Percentiles rank a stretch among this genome's conserved stretches.
Conservation (phyloP, 1,140 invertebrate species). For the Physella acuta region DNA sequence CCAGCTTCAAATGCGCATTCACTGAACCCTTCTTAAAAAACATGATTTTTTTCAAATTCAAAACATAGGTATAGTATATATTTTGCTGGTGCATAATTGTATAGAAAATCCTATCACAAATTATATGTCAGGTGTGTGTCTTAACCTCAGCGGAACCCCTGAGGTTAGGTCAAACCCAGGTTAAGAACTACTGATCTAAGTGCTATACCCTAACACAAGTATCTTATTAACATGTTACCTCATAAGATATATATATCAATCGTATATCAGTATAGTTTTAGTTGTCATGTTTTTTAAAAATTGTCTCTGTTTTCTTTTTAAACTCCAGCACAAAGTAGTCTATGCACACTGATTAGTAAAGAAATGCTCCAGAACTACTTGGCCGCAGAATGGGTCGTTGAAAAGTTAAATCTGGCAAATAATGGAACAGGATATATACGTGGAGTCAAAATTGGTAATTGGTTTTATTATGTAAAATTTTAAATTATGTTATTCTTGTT, state of each 20-base stretch:
- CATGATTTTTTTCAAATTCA: too few species aligned
- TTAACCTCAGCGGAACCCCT: too few species aligned
- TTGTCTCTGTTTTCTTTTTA: not conserved
- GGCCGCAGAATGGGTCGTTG: slow-evolving; percentile 13
- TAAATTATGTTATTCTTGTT: too few species aligned
- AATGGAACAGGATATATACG: slow-evolving; percentile 22
- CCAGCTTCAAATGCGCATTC: too few species aligned
- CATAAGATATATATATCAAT: too few species aligned
- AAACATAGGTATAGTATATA: too few species aligned
- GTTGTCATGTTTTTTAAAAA: not conserved
- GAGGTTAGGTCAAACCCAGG: too few species aligned
- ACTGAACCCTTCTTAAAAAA: too few species aligned
- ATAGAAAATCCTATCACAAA: too few species aligned
- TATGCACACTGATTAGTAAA: not conserved
- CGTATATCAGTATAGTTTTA: not conserved
- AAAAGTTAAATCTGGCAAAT: slow-evolving; percentile 11
- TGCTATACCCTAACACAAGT: not conserved
- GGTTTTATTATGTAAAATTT: too few species aligned
- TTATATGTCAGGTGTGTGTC: too few species aligned
- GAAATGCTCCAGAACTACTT: slow-evolving; percentile 16
- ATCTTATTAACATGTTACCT: not conserved
- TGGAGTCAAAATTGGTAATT: slow-evolving; percentile 21
- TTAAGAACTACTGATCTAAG: not conserved
- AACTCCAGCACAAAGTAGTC: not conserved
- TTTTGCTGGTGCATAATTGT: too few species aligned